Base-by-base conservation (phyloP, 2,888 invertebrate genomes). In the Stenichneumon culpator region DNA sequence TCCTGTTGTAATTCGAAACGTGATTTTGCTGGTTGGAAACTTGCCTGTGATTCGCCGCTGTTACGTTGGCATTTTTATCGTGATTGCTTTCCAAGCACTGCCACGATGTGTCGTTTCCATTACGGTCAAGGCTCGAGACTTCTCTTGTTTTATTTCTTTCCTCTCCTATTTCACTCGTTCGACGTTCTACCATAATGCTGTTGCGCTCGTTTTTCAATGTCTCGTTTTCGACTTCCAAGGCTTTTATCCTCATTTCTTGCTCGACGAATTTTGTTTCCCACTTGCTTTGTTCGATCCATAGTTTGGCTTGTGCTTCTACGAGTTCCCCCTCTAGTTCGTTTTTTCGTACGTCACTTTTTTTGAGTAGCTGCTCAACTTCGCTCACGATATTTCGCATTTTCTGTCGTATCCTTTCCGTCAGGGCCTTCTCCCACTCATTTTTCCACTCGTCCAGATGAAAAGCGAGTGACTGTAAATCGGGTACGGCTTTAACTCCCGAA, bases 191-290 rank as follows among this genome's bases (percentile, higher is more conserved):
- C 36, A 25, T 19, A 16, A 25, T 1, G 25, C n/a, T 63, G 9
- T 60, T 28, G 16, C 28, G 7, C 36, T 74, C 57, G 16, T n/a
- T 72, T 72, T 57, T 50, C 9, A 72, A 36, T 22, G 22, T 36
- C n/a, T 72, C 32, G 25, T 25, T 52, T 63, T 50, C 74, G 3
- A 5, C 39, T 44, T 74, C 57, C 19, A 74, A 3, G 11, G 14
- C 36, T 7, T 54, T 63, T 39, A 57, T 47, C 16, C n/a, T 32
- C 74, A 28, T 36, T n/a, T 74, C 36, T 60, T 63, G 32, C 57
- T 57, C 52, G 32, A 11, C 50, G 32, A 22, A 52, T 52, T 57
- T 52, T 19, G 19, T 28, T 54, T 74, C 60, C 63, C 74, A 74
- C 28, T 44, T 74, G 2, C 16, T 74, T 54, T 63, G 57, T 25